Evolutionary conservation across 2,113 vertebrate genomes (phyloP), one percentile per base, ranked within the genome.

Genomic region (Lampris incognitus): DNA sequence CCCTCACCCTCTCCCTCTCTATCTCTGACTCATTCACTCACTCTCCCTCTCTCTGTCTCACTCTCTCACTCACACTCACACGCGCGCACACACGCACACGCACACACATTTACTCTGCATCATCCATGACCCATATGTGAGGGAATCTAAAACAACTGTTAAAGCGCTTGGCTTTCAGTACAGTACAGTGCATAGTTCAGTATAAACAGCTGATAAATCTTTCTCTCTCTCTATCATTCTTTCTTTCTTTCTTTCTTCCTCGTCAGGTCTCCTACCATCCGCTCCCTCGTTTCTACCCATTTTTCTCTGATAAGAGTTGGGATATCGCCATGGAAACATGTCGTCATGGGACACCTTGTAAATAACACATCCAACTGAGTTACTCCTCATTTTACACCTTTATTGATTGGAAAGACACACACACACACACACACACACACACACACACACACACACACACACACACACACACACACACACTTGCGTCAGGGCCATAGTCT

Each of bases 291-390:
- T n/a, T 42, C 3, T 72, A 9, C 37, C 54, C 52, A 36, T 48
- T 49, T 38, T 70, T 51, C 39, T 59, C 24, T 24, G 24, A 24
- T 24, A 24, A 24, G 24, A 24, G 24, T 24, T 24, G 24, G 24
- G 24, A 24, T 24, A 24, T 24, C 24, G 24, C 24, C 24, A 24
- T 24, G 24, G 9, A 69, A 73, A n/a, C 8, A 10, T 70, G 50
- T 51, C 3, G 50, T 75, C 9, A 1, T 24, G 50, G 3, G 65
- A 37, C 62, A 55, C 62, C n/a, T 66, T 9, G 49, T 44, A 61
- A 69, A 78, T 82, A 81, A 36, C 60, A 63, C 64, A 83, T 76
- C 74, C 37, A 55, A 52, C 60, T 62, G n/a, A 71, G 60, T 62
- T 69, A 79, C 41, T 67, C 51, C 63, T 75, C 50, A 3, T 49